Conservation (phyloP, 2,888 invertebrate genomes). For the Pedicia rivosa region DNA sequence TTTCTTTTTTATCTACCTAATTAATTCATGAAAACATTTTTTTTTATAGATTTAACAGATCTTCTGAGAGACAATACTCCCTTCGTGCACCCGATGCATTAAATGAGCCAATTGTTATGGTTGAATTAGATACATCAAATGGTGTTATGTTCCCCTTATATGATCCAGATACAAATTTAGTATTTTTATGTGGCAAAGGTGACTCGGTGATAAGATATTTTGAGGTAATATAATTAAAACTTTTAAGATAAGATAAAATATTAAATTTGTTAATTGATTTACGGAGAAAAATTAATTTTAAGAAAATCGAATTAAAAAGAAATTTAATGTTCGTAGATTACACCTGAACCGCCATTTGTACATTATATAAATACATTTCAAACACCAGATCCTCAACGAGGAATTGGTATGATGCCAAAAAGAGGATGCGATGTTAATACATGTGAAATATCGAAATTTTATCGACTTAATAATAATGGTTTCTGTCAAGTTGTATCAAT, state of each 20-base stretch:
- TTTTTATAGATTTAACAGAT: constrained; percentile 70
- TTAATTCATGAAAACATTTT: not conserved
- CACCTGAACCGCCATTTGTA: constrained; percentile 84
- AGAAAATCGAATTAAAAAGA: too few relatives aligned
- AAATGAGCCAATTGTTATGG: constrained; percentile 77
- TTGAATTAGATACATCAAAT: constrained; percentile 86
- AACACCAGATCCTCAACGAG: constrained; percentile 94
- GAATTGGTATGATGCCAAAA: constrained; percentile 96
- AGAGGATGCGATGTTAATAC: constrained; percentile 86
- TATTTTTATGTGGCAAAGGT: constrained; percentile 93
- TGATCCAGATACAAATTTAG: constrained; percentile 89
- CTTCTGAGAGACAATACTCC: constrained; percentile 96
- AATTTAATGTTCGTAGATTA: constrained; percentile 44
- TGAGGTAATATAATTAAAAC: constrained; percentile 33
- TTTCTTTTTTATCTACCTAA: not conserved
- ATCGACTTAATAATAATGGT: constrained; percentile 86
- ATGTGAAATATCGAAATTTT: constrained; percentile 92
- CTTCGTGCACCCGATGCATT: constrained; percentile 80
- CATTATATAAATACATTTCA: constrained; percentile 96
- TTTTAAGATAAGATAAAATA: not conserved
- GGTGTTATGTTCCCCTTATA: constrained; percentile 95
- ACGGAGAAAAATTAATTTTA: too few relatives aligned
- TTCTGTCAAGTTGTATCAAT: constrained; percentile 85
- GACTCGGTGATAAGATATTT: constrained; percentile 95
- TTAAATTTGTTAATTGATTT: too few relatives aligned